These are phyloP conservation scores for Druceiella hillmani DNA, from an alignment of 2,888 invertebrate genomes.

Conservation along the genomic window DNA sequence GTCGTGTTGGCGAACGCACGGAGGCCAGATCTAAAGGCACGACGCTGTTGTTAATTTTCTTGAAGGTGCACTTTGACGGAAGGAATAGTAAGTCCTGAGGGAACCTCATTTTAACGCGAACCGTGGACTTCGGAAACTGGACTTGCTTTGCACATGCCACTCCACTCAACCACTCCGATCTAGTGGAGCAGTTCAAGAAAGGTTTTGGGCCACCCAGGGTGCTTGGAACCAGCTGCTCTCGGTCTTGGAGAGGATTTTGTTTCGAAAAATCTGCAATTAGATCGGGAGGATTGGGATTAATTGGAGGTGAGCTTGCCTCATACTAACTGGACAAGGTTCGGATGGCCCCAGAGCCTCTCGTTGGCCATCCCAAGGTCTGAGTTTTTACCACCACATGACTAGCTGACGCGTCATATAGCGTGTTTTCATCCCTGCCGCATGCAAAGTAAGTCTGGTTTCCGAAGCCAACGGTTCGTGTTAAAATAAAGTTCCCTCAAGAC, in stretches of 20 bases:
- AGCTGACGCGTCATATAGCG: too few relatives aligned
- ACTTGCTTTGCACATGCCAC: conserved; percentile 25
- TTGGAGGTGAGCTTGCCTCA: too few relatives aligned
- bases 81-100: conserved; percentile 25
- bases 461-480: conserved; percentile 23
- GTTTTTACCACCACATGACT: too few relatives aligned
- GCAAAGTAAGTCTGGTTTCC: conserved; percentile 30
- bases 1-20: conserved; percentile 30
- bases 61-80: conserved; percentile 20
- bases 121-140: conserved; percentile 28
- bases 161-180: conserved; percentile 22
- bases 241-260: too few relatives aligned
- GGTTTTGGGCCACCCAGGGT: too few relatives aligned
- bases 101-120: conserved; percentile 26
- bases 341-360: too few relatives aligned
- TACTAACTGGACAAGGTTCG: too few relatives aligned
- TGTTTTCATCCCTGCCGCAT: too few relatives aligned
- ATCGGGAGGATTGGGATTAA: too few relatives aligned
- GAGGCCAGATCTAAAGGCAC: conserved; percentile 29
- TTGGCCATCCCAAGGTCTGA: too few relatives aligned
- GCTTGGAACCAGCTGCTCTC: too few relatives aligned
- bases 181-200: conserved; percentile 21
- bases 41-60: conserved; percentile 25
- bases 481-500: conserved; percentile 26
- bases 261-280: too few relatives aligned